Evolutionary conservation across 2,113 vertebrate genomes (phyloP).

Genomic region (Ursus arctos): DNA sequence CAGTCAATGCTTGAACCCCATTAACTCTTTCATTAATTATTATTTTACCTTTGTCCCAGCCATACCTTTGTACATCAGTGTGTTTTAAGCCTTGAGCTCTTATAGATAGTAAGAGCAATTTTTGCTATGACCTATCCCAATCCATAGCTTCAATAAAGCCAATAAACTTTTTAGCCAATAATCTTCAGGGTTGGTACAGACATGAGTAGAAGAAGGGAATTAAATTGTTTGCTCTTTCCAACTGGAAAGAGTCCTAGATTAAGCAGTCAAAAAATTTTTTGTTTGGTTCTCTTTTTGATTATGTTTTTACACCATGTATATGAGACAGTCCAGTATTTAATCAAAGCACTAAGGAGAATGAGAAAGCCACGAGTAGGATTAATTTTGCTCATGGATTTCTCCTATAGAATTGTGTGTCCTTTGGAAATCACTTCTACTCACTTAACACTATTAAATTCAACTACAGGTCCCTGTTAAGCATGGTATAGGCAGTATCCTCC

Average conservation of each 20-base stretch:
- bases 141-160: background rate
- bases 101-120: background rate
- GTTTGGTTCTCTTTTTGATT: background rate
- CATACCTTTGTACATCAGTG: constrained; percentile 36
- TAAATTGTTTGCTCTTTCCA: background rate
- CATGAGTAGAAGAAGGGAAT: background rate
- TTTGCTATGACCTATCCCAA: background rate
- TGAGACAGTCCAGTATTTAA: background rate
- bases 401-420: fast-evolving
- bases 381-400: background rate
- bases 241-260: background rate
- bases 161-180: background rate
- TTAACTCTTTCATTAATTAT: constrained; percentile 37
- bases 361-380: background rate
- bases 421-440: background rate
- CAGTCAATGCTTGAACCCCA: background rate
- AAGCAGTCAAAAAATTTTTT: background rate
- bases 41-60: constrained; percentile 15
- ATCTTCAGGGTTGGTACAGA: background rate
- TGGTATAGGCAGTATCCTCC: background rate
- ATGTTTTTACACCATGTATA: background rate
- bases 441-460: background rate
- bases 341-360: background rate
- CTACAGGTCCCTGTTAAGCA: fast-evolving
- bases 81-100: background rate